phyloP scores from a whole-genome alignment of 1,140 invertebrate genomes.

The Pinna nobilis region DNA sequence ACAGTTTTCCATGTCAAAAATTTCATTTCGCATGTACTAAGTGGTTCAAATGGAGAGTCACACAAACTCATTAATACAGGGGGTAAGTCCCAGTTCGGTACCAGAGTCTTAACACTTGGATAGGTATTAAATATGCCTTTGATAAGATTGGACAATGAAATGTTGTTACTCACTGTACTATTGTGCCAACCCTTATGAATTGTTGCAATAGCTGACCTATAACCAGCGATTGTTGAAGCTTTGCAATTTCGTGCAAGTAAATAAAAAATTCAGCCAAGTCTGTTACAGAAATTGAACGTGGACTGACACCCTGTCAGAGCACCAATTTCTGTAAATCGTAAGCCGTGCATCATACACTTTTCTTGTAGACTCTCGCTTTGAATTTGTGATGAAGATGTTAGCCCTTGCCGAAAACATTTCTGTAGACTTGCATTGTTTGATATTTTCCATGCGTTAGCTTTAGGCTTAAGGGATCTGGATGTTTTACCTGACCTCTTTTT shows the following conservation, averaged over 20 bases:
- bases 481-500: background rate
- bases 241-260: constrained; percentile 6
- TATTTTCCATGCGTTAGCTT: constrained; percentile 9
- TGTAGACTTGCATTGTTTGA: background rate
- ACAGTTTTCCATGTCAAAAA: constrained; percentile 12
- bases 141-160: background rate
- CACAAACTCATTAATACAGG: constrained; percentile 19
- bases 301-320: background rate
- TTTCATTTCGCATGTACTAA: background rate
- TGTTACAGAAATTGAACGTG: constrained; percentile 4
- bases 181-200: constrained; percentile 7
- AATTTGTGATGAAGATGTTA: background rate
- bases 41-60: constrained; percentile 31
- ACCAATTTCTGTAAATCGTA: background rate
- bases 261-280: constrained; percentile 16
- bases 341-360: constrained; percentile 2
- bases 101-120: background rate
- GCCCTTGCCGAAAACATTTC: constrained; percentile 21
- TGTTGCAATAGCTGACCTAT: constrained; percentile 28
- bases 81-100: constrained; percentile 34
- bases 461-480: background rate
- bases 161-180: constrained; percentile 2
- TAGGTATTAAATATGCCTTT: constrained; percentile 17
- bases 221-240: constrained; percentile 15
- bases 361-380: background rate